These are phyloP conservation scores for Dioctria linearis DNA, from an alignment of 2,888 invertebrate species.

Conservation along the genomic window DNA sequence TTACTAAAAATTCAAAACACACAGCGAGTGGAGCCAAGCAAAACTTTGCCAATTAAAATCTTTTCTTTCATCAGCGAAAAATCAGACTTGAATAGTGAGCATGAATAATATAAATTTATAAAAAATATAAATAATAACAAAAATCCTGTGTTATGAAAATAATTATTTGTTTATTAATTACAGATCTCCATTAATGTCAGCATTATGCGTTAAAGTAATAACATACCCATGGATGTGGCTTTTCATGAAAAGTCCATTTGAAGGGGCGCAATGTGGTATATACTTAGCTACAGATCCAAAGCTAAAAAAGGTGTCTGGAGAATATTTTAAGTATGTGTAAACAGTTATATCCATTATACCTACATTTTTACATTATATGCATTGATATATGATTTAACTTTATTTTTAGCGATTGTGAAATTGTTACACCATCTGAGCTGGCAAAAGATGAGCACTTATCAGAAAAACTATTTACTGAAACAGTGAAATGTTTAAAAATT, in stretches of 20 bases:
- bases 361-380: too few relatives aligned
- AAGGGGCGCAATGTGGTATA: constrained; percentile 80
- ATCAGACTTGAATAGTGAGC: too few relatives aligned
- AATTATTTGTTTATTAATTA: constrained; percentile 16
- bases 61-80: too few relatives aligned
- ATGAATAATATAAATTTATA: neutral
- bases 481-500: constrained; percentile 60
- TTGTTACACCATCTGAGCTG: constrained; percentile 71
- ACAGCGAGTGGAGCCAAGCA: too few relatives aligned
- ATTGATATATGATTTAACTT: constrained; percentile 33
- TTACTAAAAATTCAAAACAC: too few relatives aligned
- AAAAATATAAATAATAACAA: neutral
- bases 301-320: constrained; percentile 75
- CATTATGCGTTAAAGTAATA: constrained; percentile 73
- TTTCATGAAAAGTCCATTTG: constrained; percentile 78
- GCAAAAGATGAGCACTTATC: constrained; percentile 74
- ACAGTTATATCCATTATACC: neutral
- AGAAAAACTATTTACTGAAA: constrained; percentile 69
- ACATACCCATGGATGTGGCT: constrained; percentile 79
- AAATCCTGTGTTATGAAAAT: neutral
- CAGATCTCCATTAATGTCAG: constrained; percentile 71
- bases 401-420: constrained; percentile 74
- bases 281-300: constrained; percentile 78
- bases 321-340: constrained; percentile 77
- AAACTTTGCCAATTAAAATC: too few relatives aligned